A percentile compares a stretch with the other conserved stretches of the same genome.
These are phyloP conservation scores for Lasioglossum morio DNA, from an alignment of 2,888 invertebrate species.

Conservation along the genomic window DNA sequence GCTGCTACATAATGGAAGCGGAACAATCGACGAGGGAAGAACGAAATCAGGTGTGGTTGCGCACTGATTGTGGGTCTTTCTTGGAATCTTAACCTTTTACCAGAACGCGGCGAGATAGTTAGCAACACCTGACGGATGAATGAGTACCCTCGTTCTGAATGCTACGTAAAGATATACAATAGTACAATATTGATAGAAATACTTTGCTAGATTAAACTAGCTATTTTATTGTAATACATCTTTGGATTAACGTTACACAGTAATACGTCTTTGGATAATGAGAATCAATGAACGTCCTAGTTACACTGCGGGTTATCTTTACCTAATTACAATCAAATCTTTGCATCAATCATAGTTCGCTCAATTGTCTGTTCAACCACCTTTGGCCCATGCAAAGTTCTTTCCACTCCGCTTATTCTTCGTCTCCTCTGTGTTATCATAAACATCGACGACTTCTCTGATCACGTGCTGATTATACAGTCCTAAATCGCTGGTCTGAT, in stretches of 20 bases:
- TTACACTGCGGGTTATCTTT: neutral
- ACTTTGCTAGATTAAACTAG: neutral
- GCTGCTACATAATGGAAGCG: conserved; percentile 15
- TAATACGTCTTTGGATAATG: neutral
- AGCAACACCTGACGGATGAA: neutral
- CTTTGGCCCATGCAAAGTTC: conserved; percentile 78
- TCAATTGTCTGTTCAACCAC: conserved; percentile 51
- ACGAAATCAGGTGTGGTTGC: conserved; percentile 3
- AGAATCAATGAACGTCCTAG: neutral
- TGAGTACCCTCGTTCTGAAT: neutral
- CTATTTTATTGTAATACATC: neutral
- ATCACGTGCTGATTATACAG: conserved; percentile 77
- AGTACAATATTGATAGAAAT: conserved; percentile 1
- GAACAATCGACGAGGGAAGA: conserved; percentile 6
- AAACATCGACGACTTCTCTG: conserved; percentile 81
- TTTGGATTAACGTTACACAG: too few species aligned
- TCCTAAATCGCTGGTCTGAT: conserved; percentile 58
- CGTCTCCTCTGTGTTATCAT: conserved; percentile 71
- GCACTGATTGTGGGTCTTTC: conserved; percentile 23
- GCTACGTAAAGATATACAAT: neutral
- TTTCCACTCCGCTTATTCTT: conserved; percentile 67
- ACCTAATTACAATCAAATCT: neutral
- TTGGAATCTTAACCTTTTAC: conserved; percentile 9
- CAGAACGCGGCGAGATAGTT: neutral
- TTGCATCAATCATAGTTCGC: neutral